Conservation (phyloP, 2,113 vertebrate species). For the Phylloscopus trochilus region DNA sequence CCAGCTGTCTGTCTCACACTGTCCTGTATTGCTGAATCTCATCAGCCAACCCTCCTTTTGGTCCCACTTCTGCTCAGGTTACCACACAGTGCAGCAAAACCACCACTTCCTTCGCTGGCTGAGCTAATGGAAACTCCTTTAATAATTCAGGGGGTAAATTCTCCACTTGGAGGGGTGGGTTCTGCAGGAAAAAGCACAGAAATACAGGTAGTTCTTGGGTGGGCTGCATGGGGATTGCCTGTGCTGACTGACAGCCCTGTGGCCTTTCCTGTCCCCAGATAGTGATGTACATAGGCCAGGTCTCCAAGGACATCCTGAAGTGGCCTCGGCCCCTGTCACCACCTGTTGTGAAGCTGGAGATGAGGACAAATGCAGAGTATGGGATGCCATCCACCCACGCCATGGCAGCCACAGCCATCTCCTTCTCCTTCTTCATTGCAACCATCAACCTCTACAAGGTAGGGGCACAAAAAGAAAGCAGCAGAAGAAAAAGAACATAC, state of each 20-base stretch:
- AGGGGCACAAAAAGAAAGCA: not conserved
- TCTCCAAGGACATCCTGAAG: slow-evolving; percentile 92
- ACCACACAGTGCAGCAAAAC: not conserved
- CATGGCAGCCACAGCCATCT: slow-evolving; percentile 91
- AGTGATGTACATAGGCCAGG: slow-evolving; percentile 95
- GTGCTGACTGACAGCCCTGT: not conserved
- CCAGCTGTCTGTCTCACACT: not conserved
- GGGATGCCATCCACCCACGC: slow-evolving; percentile 96
- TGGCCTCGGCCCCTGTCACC: slow-evolving; percentile 89
- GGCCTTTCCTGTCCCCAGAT: slow-evolving; percentile 72
- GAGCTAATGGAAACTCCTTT: slow-evolving; percentile 19
- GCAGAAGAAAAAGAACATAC: not conserved
- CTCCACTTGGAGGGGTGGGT: not conserved
- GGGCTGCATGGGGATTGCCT: not conserved
- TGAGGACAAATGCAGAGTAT: slow-evolving; percentile 82
- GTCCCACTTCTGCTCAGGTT: not conserved
- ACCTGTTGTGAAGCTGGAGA: slow-evolving; percentile 91
- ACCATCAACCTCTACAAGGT: slow-evolving; percentile 87
- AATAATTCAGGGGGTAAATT: slow-evolving; percentile 28
- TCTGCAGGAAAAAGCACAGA: not conserved
- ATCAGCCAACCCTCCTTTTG: not conserved
- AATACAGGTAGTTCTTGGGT: not conserved
- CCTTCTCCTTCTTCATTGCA: slow-evolving; percentile 85
- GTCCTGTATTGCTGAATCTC: not conserved
- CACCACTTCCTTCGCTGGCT: fast-evolving